Evolutionary conservation across 2,797 vertebrate species (phyloP).

Genomic region (Lepus oiostolus): DNA sequence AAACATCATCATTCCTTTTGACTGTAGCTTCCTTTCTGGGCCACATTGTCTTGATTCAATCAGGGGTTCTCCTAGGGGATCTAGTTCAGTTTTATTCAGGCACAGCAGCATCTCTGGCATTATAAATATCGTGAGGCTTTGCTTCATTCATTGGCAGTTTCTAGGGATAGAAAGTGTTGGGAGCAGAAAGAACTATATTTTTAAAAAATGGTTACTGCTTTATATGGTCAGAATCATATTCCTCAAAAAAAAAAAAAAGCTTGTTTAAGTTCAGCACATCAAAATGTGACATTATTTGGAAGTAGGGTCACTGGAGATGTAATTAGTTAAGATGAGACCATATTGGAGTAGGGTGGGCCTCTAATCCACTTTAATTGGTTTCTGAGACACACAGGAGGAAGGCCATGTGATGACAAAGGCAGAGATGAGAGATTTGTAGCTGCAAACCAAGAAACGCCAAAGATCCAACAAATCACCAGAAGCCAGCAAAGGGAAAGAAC

Average conservation of each 20-base stretch:
- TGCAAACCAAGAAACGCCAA: background rate
- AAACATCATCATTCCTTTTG: background rate
- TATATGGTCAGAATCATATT: background rate
- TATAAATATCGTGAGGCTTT: constrained; percentile 10
- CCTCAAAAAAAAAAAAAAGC: background rate
- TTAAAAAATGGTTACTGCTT: background rate
- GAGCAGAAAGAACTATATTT: background rate
- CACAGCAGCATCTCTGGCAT: background rate
- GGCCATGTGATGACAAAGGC: background rate
- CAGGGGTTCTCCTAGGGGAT: background rate
- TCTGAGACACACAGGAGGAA: background rate
- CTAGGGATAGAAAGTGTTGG: background rate
- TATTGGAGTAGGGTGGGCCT: background rate
- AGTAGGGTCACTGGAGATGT: background rate
- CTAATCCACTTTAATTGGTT: background rate
- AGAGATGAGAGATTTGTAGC: fast-evolving
- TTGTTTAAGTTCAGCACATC: background rate
- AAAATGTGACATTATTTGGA: background rate
- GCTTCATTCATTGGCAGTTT: constrained; percentile 18
- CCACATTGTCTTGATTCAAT: background rate
- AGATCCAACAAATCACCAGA: background rate
- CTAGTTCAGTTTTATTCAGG: background rate
- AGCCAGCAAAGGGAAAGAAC: background rate
- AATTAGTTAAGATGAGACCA: background rate
- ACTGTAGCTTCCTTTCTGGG: background rate